Conservation (phyloP, 2,888 invertebrate genomes). For the Plutella xylostella region DNA sequence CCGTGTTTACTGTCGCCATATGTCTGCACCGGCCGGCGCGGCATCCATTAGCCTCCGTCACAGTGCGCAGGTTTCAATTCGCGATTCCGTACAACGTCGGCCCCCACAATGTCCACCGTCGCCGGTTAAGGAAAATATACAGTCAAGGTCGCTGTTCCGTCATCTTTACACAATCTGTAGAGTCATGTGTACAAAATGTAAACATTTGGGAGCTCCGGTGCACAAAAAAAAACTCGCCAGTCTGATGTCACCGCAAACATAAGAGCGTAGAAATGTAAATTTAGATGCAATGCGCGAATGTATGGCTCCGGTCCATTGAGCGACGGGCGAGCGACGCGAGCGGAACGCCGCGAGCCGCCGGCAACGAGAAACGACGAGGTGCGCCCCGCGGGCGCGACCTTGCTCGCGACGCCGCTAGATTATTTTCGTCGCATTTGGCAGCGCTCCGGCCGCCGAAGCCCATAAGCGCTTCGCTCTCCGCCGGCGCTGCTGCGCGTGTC, state of each 20-base stretch:
- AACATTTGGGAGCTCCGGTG: slow-evolving; percentile 45
- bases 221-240: slow-evolving; percentile 48
- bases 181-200: slow-evolving; percentile 51
- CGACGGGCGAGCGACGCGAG: slow-evolving; percentile 64
- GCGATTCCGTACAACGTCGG: no score
- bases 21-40: slow-evolving; percentile 4
- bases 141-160: slow-evolving; percentile 40
- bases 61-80: slow-evolving; percentile 2
- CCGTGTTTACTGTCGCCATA: slow-evolving; percentile 4
- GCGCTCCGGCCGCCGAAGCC: slow-evolving; percentile 24
- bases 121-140: neutral
- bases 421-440: slow-evolving; percentile 66
- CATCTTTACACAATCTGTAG: slow-evolving; percentile 19
- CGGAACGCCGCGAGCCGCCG: slow-evolving; percentile 58
- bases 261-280: slow-evolving; percentile 55
- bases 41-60: neutral
- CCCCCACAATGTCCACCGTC: neutral
- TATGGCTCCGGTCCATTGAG: slow-evolving; percentile 59
- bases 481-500: neutral
- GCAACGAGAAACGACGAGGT: slow-evolving; percentile 56
- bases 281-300: slow-evolving; percentile 56
- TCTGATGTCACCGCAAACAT: slow-evolving; percentile 66
- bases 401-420: slow-evolving; percentile 57
- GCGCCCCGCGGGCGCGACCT: slow-evolving; percentile 37
- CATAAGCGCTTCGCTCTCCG: neutral